Evolutionary conservation across 2,797 vertebrate species (phyloP).

Genomic region (Nyctibius grandis): DNA sequence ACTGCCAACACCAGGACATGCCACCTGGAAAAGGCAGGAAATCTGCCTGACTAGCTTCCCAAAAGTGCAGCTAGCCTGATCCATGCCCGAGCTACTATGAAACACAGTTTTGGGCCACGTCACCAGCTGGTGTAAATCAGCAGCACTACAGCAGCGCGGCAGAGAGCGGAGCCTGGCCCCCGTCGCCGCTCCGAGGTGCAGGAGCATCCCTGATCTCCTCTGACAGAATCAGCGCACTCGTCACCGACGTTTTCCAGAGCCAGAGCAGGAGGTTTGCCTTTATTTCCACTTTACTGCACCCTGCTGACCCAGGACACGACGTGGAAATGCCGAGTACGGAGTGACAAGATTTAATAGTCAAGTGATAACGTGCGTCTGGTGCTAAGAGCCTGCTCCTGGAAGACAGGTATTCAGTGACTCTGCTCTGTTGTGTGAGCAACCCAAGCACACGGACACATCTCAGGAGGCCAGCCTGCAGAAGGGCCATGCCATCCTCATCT

Average conservation of each 20-base stretch:
- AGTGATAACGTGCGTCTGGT: rapidly evolving
- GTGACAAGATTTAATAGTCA: not conserved
- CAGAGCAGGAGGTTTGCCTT: constrained; percentile 27
- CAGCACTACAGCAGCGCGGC: rapidly evolving
- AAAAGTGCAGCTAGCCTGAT: not conserved
- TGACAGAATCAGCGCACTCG: constrained; percentile 32
- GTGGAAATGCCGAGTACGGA: not conserved
- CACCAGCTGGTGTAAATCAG: constrained; percentile 6
- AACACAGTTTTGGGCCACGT: not conserved
- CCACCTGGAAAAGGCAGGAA: not conserved
- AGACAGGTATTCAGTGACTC: not conserved
- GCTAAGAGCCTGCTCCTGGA: not conserved
- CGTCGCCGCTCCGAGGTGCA: not conserved
- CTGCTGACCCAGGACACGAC: not conserved
- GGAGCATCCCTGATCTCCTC: constrained; percentile 35
- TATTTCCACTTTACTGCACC: constrained; percentile 43
- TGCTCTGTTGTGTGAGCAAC: rapidly evolving
- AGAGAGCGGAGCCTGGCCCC: not conserved
- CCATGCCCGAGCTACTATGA: rapidly evolving
- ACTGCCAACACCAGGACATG: not conserved
- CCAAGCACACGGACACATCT: not conserved
- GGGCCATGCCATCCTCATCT: rapidly evolving
- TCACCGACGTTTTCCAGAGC: not conserved
- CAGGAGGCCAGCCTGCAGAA: rapidly evolving
- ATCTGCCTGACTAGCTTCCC: not conserved